phyloP scores from a whole-genome alignment of 1,140 invertebrate genomes.

The Onthophagus taurus region DNA sequence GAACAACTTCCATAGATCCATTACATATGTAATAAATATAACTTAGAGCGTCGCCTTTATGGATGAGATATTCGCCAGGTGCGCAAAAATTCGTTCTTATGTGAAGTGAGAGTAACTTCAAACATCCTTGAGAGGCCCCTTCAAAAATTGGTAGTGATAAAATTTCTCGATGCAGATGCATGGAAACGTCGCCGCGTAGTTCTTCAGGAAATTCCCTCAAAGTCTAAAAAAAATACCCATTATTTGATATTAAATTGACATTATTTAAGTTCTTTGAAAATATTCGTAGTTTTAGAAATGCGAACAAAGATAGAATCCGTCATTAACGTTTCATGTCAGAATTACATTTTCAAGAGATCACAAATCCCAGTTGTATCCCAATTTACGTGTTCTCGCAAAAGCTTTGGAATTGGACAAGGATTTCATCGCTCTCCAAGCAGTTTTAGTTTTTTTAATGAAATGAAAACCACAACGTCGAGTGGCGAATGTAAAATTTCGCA shows the following conservation, averaged over 20 bases:
- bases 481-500: too few species aligned
- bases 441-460: too few species aligned
- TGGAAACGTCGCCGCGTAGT: slow-evolving; percentile 84
- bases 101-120: slow-evolving; percentile 83
- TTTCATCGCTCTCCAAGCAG: too few species aligned
- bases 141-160: slow-evolving; percentile 91
- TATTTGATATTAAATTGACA: not conserved
- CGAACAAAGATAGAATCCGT: too few species aligned
- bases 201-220: slow-evolving; percentile 95
- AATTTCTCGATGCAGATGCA: slow-evolving; percentile 92
- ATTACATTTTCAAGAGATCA: too few species aligned
- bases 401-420: too few species aligned
- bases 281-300: slow-evolving; percentile 1
- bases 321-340: too few species aligned
- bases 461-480: too few species aligned
- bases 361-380: too few species aligned
- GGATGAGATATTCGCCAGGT: slow-evolving; percentile 93
- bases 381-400: too few species aligned
- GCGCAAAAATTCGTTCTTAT: slow-evolving; percentile 89
- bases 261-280: too few species aligned
- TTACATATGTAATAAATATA: slow-evolving; percentile 96
- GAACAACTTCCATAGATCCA: slow-evolving; percentile 97
- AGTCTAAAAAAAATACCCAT: slow-evolving; percentile 51
- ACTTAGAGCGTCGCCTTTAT: slow-evolving; percentile 91
- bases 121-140: slow-evolving; percentile 75